Conservation (phyloP, 2,797 vertebrate genomes). For the Balearica regulorum region DNA sequence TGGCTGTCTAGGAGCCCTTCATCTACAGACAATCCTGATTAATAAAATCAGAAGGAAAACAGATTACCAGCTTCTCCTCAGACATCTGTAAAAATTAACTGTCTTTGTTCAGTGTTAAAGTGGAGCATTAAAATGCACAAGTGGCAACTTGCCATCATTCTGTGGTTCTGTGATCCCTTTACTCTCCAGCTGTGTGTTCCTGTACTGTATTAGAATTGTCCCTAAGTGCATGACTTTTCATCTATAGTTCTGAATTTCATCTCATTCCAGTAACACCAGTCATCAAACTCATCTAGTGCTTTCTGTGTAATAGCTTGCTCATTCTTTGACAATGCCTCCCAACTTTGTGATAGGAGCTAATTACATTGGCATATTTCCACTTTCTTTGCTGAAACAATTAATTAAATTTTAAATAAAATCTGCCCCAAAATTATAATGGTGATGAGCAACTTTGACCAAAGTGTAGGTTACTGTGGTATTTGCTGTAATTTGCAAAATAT, state of each 20-base stretch:
- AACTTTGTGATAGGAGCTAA: constrained; percentile 11
- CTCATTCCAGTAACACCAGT: background rate
- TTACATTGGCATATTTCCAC: background rate
- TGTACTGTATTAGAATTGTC: background rate
- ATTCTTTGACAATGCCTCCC: constrained; percentile 1
- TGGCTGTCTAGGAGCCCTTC: background rate
- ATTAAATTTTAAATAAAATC: constrained; percentile 5
- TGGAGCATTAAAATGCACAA: background rate
- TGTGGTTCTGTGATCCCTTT: constrained; percentile 8
- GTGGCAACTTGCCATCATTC: background rate
- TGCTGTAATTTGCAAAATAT: background rate
- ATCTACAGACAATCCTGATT: background rate
- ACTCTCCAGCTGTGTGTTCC: background rate
- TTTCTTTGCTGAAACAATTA: background rate
- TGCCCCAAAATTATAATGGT: background rate
- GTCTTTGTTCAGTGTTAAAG: background rate
- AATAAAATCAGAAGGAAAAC: background rate
- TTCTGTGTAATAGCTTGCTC: background rate
- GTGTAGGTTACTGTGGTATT: background rate
- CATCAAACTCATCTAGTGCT: constrained; percentile 3
- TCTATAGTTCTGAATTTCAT: constrained; percentile 23
- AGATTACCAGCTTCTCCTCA: background rate
- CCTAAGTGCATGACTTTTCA: constrained; percentile 32
- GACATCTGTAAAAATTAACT: constrained; percentile 5
- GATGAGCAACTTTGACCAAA: background rate